Evolutionary conservation across 37 sponge, comb jelly and placozoan genomes (phyloP), one percentile per base, ranked within the genome.

Genomic region (Sycon ciliatum): DNA sequence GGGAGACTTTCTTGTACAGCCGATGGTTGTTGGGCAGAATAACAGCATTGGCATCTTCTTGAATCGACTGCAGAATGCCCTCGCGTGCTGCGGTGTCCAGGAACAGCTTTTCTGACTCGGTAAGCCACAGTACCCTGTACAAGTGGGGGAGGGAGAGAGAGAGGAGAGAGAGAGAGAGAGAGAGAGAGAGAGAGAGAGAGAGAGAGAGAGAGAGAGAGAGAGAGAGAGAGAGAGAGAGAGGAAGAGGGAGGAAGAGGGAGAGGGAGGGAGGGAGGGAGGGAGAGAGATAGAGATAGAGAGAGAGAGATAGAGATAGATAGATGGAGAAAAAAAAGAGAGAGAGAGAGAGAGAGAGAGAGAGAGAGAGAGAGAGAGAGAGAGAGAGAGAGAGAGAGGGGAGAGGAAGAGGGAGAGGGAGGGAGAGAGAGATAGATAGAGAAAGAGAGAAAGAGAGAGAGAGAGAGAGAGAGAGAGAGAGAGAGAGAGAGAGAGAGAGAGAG

Each of bases 131-230:
- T 28, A 46, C 20, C 53, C 36, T 33, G 40, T 52, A 5, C 3
- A 33, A 3, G 68, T 34, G 7, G 36, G n/a, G 46, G 22, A 32
- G 6, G n/a, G 46, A 78, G 34, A 11, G 80, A 61, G 22, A 71
- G 73, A 30, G 76, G 70, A 31, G 63, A 71, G 57, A 84, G 42
- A 23, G 64, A 46, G 40, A 57, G 3, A 5, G 65, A 61, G 71
- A 63, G 78, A 37, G 65, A 34, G 34, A 81, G 79, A 82, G 81
- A 39, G 34, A 38, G 6, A 31, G 24, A 11, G 13, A 66, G 26
- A 7, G 4, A 13, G n/a, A 3, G 28, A 66, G 36, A 38, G 4
- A 5, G 4, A 39, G 65, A 9, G 65, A n/a, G 53, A 26, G 39
- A 32, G 38, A 64, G 36, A 38, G 46, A 24, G 52, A 7, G 0